Conservation (phyloP, 1,140 invertebrate species). For the Hormaphis cornu region DNA sequence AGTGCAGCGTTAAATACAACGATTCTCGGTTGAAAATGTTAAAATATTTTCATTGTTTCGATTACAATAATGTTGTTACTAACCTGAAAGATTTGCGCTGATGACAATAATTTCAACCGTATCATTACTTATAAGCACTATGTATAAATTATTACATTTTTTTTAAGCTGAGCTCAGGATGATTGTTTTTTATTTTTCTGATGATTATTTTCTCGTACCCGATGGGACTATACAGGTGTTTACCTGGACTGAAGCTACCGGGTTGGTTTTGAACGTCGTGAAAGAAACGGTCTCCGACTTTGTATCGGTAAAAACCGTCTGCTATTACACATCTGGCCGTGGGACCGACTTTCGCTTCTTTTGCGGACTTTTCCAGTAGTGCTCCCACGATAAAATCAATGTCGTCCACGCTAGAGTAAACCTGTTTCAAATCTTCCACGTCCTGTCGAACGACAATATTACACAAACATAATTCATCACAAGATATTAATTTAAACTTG, state of each 20-base stretch:
- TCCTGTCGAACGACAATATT: constrained; percentile 43
- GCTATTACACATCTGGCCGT: constrained; percentile 75
- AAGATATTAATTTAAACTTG: too few relatives aligned
- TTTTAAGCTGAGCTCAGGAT: neutral
- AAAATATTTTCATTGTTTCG: too few relatives aligned
- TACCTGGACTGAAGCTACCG: constrained; percentile 62
- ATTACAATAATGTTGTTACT: too few relatives aligned
- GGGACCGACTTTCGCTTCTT: constrained; percentile 64
- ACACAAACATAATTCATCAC: too few relatives aligned
- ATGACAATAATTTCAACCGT: too few relatives aligned
- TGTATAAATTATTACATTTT: too few relatives aligned
- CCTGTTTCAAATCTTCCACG: constrained; percentile 43
- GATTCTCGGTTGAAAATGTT: too few relatives aligned
- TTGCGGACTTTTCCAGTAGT: constrained; percentile 57
- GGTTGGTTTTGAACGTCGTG: constrained; percentile 62
- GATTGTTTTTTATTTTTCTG: neutral
- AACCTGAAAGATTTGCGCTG: too few relatives aligned
- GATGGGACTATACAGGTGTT: too few relatives aligned
- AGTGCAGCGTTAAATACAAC: too few relatives aligned
- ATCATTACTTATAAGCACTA: too few relatives aligned
- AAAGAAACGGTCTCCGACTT: constrained; percentile 68
- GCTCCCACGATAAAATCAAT: constrained; percentile 74
- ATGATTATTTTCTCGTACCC: too few relatives aligned
- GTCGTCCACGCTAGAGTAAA: constrained; percentile 59
- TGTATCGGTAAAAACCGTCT: constrained; percentile 68